Percentiles rank a stretch among this genome's conserved stretches.
Evolutionary conservation across 2,888 invertebrate genomes (phyloP).

Genomic region (Philereme vetulata): DNA sequence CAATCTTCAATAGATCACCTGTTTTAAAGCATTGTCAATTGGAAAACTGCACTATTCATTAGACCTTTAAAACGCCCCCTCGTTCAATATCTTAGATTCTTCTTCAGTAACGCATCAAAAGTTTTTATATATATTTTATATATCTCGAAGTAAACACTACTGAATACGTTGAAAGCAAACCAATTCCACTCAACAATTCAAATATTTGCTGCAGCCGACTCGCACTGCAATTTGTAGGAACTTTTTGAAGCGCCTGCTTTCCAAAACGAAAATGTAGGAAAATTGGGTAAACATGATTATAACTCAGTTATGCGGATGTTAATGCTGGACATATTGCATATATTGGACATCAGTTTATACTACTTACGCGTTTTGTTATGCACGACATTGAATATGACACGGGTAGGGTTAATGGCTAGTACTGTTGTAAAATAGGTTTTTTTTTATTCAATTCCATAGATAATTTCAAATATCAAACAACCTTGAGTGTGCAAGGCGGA

Average conservation of each 20-base stretch:
- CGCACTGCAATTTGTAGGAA: slow-evolving; percentile 69
- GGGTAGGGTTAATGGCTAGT: no score
- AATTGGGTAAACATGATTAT: slow-evolving; percentile 51
- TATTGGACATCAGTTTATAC: no score
- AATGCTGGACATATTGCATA: slow-evolving; percentile 10
- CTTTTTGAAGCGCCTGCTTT: slow-evolving; percentile 45
- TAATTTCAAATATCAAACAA: no score
- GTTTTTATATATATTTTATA: slow-evolving; percentile 76
- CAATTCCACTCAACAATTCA: slow-evolving; percentile 81
- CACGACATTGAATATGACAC: no score
- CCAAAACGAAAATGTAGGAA: slow-evolving; percentile 47
- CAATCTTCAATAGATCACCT: slow-evolving; percentile 6
- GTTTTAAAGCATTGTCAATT: slow-evolving; percentile 19
- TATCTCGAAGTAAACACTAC: slow-evolving; percentile 68
- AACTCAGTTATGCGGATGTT: slow-evolving; percentile 13
- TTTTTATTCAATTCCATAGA: no score
- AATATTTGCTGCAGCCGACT: slow-evolving; percentile 76
- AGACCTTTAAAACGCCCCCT: slow-evolving; percentile 35
- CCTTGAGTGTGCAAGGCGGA: no score
- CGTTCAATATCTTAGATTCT: no score
- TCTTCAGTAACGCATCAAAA: slow-evolving; percentile 42
- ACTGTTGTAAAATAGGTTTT: no score
- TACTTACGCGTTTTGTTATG: no score
- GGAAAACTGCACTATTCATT: no score
- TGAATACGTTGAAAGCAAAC: slow-evolving; percentile 75